Percentiles rank a stretch among this genome's conserved stretches.
phyloP scores from a whole-genome alignment of 2,797 vertebrate genomes.

The Xiphorhynchus erythropygius region DNA sequence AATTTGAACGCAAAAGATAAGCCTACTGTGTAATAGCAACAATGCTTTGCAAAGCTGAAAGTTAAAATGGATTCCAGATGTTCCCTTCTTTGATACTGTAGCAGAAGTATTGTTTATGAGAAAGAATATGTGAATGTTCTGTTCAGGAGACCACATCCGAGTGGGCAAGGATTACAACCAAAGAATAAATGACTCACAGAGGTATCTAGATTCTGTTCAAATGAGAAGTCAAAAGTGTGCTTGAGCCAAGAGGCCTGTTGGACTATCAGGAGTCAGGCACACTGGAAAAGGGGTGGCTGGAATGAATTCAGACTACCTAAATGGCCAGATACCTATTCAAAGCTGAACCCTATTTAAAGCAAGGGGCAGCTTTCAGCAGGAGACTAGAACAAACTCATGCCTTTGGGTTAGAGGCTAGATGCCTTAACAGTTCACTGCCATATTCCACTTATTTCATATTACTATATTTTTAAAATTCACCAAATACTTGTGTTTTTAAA shows the following conservation, averaged over 20 bases:
- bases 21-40: conserved; percentile 38
- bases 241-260: not conserved
- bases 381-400: not conserved
- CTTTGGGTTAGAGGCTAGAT: not conserved
- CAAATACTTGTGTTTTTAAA: conserved; percentile 51
- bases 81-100: conserved; percentile 47
- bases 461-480: conserved; percentile 47
- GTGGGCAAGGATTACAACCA: conserved; percentile 67
- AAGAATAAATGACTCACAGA: conserved; percentile 61
- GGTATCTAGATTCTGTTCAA: conserved; percentile 23
- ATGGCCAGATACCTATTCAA: not conserved
- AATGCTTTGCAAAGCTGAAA: conserved; percentile 56
- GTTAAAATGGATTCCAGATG: conserved; percentile 65
- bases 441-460: conserved; percentile 2
- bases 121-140: conserved; percentile 41
- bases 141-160: conserved; percentile 50
- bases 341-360: not conserved
- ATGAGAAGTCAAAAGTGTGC: not conserved
- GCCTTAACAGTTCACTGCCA: not conserved
- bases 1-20: conserved; percentile 51
- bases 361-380: not conserved
- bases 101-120: conserved; percentile 58
- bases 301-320: not conserved
- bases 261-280: not conserved
- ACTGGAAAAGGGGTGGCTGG: not conserved